phyloP scores from a whole-genome alignment of 2,113 vertebrate genomes.

The Eira barbara region DNA sequence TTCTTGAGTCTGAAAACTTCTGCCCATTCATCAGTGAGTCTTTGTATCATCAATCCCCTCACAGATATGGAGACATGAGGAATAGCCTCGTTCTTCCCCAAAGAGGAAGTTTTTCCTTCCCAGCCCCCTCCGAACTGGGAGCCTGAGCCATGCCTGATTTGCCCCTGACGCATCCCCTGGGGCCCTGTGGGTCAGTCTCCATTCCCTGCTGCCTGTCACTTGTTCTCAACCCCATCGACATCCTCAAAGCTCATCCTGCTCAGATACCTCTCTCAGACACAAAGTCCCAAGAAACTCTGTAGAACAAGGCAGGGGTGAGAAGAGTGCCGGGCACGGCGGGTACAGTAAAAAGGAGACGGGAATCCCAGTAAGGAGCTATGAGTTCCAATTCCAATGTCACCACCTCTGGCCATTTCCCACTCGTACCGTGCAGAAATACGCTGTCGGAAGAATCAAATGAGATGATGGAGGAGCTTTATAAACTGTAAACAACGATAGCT shows the following conservation, averaged over 20 bases:
- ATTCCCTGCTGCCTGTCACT: background rate
- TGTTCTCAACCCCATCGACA: background rate
- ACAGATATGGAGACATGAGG: background rate
- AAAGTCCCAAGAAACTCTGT: background rate
- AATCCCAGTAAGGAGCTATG: background rate
- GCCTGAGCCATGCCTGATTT: background rate
- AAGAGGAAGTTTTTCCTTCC: background rate
- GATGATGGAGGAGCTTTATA: background rate
- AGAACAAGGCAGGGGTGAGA: background rate
- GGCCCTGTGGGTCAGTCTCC: background rate
- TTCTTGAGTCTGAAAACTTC: conserved; percentile 73
- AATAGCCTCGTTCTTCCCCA: background rate
- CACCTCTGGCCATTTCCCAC: background rate
- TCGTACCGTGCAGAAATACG: background rate
- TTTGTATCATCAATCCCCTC: conserved; percentile 28
- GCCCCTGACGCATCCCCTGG: background rate
- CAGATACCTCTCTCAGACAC: background rate
- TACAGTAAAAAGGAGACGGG: background rate
- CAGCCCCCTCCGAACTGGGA: background rate
- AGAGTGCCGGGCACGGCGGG: background rate
- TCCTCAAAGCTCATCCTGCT: background rate
- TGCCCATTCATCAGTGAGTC: conserved; percentile 64
- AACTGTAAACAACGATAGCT: background rate
- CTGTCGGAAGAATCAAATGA: background rate
- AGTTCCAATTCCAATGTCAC: background rate